Evolutionary conservation across 35 echinoderm and acorn worm species (phyloP).

Genomic region (Nesometra sesokonis): DNA sequence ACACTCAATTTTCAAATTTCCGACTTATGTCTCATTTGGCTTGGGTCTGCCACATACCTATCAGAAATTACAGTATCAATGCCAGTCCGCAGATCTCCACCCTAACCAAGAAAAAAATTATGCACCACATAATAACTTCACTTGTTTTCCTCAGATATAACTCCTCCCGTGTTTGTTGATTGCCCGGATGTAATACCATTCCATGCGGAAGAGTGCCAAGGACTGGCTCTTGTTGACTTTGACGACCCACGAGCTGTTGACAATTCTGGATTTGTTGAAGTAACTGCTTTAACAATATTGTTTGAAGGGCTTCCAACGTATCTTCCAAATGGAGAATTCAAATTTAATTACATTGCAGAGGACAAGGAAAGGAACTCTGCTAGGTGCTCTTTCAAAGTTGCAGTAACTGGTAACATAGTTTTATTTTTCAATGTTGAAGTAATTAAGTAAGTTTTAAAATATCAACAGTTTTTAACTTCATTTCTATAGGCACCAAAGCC

Average conservation of each 20-base stretch:
- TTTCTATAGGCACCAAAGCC: no score
- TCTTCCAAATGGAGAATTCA: neutral
- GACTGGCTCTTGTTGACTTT: neutral
- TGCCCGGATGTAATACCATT: neutral
- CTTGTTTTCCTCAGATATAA: neutral
- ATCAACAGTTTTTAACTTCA: no score
- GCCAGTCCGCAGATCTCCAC: no score
- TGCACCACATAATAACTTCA: no score
- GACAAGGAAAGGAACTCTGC: neutral
- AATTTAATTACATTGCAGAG: neutral
- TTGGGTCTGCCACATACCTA: no score
- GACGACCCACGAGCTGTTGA: neutral
- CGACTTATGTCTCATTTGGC: no score
- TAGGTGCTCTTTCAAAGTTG: neutral
- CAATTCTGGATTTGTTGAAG: neutral
- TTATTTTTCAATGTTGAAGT: no score
- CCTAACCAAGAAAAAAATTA: no score
- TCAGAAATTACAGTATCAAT: no score
- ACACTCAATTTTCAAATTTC: no score
- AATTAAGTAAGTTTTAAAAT: no score
- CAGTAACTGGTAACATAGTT: neutral
- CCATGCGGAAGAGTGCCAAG: neutral
- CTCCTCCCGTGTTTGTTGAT: neutral
- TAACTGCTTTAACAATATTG: neutral
- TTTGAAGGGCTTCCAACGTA: neutral